A percentile compares a stretch with the other conserved stretches of the same genome.
Evolutionary conservation across 2,888 invertebrate genomes (phyloP).

Genomic region (Apamea monoglypha): DNA sequence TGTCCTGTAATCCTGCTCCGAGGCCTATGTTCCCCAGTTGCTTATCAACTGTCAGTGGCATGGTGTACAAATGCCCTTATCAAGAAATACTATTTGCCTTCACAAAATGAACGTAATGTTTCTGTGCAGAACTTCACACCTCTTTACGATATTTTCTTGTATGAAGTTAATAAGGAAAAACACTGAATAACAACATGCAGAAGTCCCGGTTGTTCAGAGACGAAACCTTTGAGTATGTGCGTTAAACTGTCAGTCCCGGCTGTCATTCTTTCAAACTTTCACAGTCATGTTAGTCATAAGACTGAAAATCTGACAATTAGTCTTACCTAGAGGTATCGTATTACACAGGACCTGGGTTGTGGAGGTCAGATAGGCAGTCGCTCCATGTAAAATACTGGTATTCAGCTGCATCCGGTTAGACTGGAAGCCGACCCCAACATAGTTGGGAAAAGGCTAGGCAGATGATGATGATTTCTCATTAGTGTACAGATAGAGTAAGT

Average conservation of each 20-base stretch:
- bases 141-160: slow-evolving; percentile 65
- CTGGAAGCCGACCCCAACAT: no score
- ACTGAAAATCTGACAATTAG: no score
- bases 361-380: no score
- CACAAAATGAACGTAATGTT: slow-evolving; percentile 54
- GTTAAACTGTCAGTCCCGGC: no score
- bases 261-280: no score
- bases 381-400: no score
- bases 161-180: slow-evolving; percentile 67
- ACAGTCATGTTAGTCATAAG: no score
- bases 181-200: slow-evolving; percentile 10
- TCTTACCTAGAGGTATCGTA: no score
- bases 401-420: no score
- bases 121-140: slow-evolving; percentile 69
- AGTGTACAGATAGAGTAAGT: not conserved
- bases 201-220: slow-evolving; percentile 1
- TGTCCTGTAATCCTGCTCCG: not conserved
- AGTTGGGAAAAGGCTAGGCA: no score
- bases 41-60: not conserved
- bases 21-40: not conserved
- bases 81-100: slow-evolving; percentile 23
- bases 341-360: no score
- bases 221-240: not conserved
- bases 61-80: slow-evolving; percentile 17
- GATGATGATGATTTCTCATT: no score